A percentile compares a stretch with the other conserved stretches of the same genome.
Conservation (phyloP, 2,888 invertebrate genomes). For the Drosophila infuscata region DNA sequence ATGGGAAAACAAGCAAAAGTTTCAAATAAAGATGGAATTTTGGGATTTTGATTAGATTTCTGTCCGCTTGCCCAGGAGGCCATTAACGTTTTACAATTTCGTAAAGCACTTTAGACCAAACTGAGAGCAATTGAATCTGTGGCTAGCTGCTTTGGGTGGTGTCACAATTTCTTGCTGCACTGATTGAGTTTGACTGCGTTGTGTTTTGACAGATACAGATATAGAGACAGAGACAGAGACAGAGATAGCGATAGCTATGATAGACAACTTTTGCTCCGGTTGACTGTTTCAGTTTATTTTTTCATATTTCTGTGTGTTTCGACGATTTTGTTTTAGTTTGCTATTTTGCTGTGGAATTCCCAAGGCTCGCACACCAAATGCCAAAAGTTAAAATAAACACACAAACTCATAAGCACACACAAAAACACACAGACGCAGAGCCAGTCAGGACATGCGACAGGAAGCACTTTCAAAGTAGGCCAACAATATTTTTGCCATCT, state of each 20-base stretch:
- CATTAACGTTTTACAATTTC: constrained; percentile 46
- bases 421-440: constrained; percentile 26
- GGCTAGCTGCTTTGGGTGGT: constrained; percentile 39
- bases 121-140: constrained; percentile 73
- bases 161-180: constrained; percentile 34
- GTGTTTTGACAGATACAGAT: constrained; percentile 23
- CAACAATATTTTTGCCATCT: constrained; percentile 72
- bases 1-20: constrained; percentile 18
- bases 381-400: constrained; percentile 78
- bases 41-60: constrained; percentile 6
- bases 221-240: constrained; percentile 4
- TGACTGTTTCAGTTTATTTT: constrained; percentile 69
- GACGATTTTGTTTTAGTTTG: constrained; percentile 71
- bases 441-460: constrained; percentile 46
- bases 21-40: constrained; percentile 18
- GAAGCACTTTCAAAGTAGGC: constrained; percentile 78
- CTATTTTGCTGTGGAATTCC: constrained; percentile 63
- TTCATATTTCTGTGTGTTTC: constrained; percentile 45
- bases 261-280: constrained; percentile 30
- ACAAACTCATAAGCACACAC: constrained; percentile 18
- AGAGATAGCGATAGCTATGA: constrained; percentile 15
- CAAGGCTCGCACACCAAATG: constrained; percentile 55
- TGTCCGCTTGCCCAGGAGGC: constrained; percentile 19
- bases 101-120: constrained; percentile 53
- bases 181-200: constrained; percentile 48